Base-by-base conservation (phyloP, 2,113 vertebrate species). In the Corythoichthys haematopterus region DNA sequence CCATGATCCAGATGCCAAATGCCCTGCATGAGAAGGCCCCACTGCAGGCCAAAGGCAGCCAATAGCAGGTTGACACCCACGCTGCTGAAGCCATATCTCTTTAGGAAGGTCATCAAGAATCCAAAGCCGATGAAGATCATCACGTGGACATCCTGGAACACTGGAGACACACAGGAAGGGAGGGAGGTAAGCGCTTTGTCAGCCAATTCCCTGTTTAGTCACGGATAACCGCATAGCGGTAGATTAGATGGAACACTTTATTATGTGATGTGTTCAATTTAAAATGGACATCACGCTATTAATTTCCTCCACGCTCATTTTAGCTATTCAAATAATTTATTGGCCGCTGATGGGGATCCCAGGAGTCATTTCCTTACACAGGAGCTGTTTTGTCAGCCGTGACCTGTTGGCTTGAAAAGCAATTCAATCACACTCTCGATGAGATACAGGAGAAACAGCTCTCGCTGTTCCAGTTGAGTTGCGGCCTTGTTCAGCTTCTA, bases 51-150 rank as follows among this genome's bases (percentile, higher is more conserved):
- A 0, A 99, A 91, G 64, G 95, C 93, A 1, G 96, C 97, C 65
- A 99, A 91, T 12, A 99, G 85, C 46, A 99, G 78, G 86, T 95
- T 99, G 78, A 95, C 20, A 3, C 96, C 95, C 72, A 98, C 93
- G 6, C 97, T 94, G 82, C 94, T 95, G 90, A 98, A 98, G 45
- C 96, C 92, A 10, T 98, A 98, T 82, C 92, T 92, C 89, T 96
- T 96, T 84, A 99, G 85, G 82, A 99, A 99, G 38, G 96, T 98
- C 97, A 98, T 98, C 72, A 99, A 88, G 88, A 98, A 99, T 40
- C 97, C 97, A 68, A 99, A 96, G 11, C 97, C 97, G 58, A 96
- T 88, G 84, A 99, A 98, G 90, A 99, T 95, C 96, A 98, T 98
- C 69, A 99, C 93, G 1, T 99, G 96, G 36, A 97, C 93, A 69